Percentiles rank a stretch among this genome's conserved stretches.
Conservation (phyloP, 2,888 invertebrate species). For the Dryocosmus kuriphilus region DNA sequence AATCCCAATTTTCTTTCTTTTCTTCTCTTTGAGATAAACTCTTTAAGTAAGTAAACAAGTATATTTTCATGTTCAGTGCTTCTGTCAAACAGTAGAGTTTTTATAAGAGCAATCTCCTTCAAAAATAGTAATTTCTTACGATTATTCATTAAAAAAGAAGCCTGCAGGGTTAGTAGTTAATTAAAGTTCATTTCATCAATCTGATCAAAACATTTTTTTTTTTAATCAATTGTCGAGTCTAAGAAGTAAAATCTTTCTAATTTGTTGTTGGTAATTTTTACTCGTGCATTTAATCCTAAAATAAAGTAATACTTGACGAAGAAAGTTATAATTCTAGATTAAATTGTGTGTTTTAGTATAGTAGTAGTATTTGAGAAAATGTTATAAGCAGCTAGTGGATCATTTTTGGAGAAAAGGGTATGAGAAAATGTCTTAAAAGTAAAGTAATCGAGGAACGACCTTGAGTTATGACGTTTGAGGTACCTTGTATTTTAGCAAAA, state of each 20-base stretch:
- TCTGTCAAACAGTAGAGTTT: background rate
- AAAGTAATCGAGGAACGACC: background rate
- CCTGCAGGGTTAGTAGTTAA: background rate
- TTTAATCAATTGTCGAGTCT: background rate
- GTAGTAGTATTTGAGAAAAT: too few species aligned
- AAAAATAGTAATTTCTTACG: background rate
- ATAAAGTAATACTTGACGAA: too few species aligned
- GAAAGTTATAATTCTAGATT: too few species aligned
- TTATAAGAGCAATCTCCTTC: background rate
- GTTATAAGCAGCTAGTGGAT: background rate
- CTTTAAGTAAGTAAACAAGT: constrained; percentile 35
- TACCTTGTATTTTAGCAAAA: constrained; percentile 34
- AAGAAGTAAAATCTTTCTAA: too few species aligned
- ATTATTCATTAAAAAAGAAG: background rate
- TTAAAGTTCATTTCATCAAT: background rate
- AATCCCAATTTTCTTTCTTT: constrained; percentile 12
- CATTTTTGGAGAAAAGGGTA: background rate
- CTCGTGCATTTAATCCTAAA: too few species aligned
- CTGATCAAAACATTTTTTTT: background rate
- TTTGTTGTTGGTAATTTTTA: too few species aligned
- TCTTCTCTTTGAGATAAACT: constrained; percentile 5
- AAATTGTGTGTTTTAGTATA: too few species aligned
- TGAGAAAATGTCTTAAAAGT: background rate
- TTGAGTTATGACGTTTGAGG: constrained; percentile 22
- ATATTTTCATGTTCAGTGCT: constrained; percentile 34